Evolutionary conservation across 2,888 invertebrate genomes (phyloP).

Genomic region (Coremacera marginata): DNA sequence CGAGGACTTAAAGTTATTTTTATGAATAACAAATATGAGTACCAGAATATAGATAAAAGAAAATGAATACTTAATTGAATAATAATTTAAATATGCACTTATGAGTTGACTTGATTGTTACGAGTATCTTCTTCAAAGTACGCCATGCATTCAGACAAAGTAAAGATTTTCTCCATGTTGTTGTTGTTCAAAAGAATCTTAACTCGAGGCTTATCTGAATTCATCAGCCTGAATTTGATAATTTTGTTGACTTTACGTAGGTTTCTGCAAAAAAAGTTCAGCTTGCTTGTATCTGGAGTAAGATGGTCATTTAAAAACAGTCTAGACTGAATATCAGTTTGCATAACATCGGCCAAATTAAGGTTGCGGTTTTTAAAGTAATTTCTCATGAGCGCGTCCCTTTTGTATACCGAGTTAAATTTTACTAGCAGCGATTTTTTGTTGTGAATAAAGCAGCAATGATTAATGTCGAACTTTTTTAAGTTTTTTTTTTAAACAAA

Average conservation of each 20-base stretch:
- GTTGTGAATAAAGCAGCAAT: neutral
- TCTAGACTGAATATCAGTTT: neutral
- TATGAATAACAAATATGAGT: too few species aligned
- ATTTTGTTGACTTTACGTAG: neutral
- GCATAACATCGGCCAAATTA: neutral
- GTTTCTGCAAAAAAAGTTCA: neutral
- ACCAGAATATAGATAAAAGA: too few species aligned
- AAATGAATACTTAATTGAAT: too few species aligned
- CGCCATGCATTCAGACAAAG: too few species aligned
- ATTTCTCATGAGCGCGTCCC: neutral
- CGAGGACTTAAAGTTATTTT: too few species aligned
- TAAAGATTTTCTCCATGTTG: too few species aligned
- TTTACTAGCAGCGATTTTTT: neutral
- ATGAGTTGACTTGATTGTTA: too few species aligned
- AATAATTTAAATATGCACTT: too few species aligned
- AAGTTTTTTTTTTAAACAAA: neutral
- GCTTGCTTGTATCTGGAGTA: neutral
- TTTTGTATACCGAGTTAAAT: neutral
- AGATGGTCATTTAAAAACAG: neutral
- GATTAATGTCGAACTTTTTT: neutral
- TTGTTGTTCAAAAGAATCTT: too few species aligned
- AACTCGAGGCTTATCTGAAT: too few species aligned
- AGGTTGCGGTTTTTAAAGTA: neutral
- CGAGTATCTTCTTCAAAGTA: too few species aligned
- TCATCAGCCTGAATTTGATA: too few species aligned